Base-by-base conservation (phyloP, 2,888 invertebrate species). In the Bugula neritina region DNA sequence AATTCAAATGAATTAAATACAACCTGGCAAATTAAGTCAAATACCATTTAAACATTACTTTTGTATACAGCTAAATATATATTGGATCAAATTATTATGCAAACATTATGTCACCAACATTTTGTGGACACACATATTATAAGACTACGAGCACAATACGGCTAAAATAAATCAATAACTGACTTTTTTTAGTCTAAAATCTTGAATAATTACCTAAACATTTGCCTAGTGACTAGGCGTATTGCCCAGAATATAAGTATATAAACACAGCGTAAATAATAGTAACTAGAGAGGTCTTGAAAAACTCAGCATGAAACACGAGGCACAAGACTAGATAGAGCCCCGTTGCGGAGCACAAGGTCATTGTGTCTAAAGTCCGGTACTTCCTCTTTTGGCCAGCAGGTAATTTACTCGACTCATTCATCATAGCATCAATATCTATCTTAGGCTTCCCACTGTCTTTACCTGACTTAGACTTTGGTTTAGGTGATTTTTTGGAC, bases 241-340 rank as follows among this genome's bases (percentile, higher is more conserved):
- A 63, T 31, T 63, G 63, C 25, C 63, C 63, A 63, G 63, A 21
- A n/a, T 63, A 63, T 2, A 13, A 31, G 63, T 63, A 63, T 25
- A 63, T 10, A 63, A 63, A 63, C 3, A 63, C 27, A 31, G 63
- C 2, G 31, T 63, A 63, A 10, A 63, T n/a, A 31, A 31, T 13
- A 5, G 63, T 63, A 3, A 34, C 63, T 27, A 63, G 27, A 31
- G 63, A 63, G 10, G 63, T 63, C 31, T 63, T 63, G 5, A 63
- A 63, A 10, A 63, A 63, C 63, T 63, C 63, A 25, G 63, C 63
- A 29, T 25, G 5, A 63, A 63, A 63, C 17, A 63, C 63, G 10
- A 63, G 31, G 27, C 63, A 63, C 63, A 63, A 31, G 31, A 63
- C 63, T 63, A 63, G 34, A 63, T 63, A 63, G 34, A 63, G 63